Base-by-base conservation (phyloP, 2,113 vertebrate species). In the Spermophilus dauricus region DNA sequence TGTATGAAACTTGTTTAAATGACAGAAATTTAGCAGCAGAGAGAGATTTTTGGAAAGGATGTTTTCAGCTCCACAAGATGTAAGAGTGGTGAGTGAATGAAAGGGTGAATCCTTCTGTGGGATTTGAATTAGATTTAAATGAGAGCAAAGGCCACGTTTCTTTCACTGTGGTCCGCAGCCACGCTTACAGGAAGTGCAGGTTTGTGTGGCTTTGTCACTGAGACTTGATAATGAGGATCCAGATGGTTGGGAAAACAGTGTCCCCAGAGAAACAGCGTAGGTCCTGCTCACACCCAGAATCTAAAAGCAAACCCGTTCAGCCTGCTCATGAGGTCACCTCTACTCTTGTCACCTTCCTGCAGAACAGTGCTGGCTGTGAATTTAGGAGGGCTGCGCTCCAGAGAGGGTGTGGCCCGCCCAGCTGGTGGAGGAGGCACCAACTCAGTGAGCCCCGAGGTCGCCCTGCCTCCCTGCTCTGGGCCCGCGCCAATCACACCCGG, bases 211-310 rank as follows among this genome's bases (percentile, higher is more conserved):
- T 56, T 72, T 20, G 9, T 22, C 51, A 72, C 6, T 17, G 45
- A 78, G 22, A 39, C 26, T 39, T 65, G 18, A 9, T 14, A 12
- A n/a, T 26, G 26, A 34, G 28, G 39, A 24, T 32, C 20, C 8
- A 11, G 10, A 32, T 9, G 28, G 45, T 9, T 48, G 10, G 9
- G 45, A 39, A 24, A 58, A 30, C 1, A 32, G 12, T 5, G 5
- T 2, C 4, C 14, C 30, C 12, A 4, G n/a, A 26, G n/a, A 3
- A 16, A 5, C 67, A 16, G 39, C 34, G 16, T 3, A 9, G 39
- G 5, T 3, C 14, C 10, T 51, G 1, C 16, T 32, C 30, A 22
- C 4, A 45, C 32, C 4, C 1, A 6, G 22, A 20, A 53, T 53
- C 16, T 53, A 17, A 16, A 14, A 53, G 45, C 56, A 20, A 58